These are phyloP conservation scores for Caerostris darwini DNA, from an alignment of 1,140 invertebrate genomes.

Conservation along the genomic window DNA sequence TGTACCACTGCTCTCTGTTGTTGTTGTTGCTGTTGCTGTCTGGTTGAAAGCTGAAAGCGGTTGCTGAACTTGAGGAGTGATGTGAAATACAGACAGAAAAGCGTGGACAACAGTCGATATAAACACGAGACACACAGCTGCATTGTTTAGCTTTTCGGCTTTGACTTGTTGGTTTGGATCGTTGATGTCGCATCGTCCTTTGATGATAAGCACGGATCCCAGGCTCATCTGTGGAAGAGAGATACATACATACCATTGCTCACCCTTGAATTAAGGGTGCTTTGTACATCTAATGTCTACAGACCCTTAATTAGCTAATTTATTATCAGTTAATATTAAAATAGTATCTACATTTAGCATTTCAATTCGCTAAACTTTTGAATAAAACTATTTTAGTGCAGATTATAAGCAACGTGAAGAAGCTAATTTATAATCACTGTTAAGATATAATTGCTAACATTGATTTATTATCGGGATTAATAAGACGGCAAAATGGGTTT, in stretches of 20 bases:
- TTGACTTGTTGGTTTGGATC: conserved; percentile 51
- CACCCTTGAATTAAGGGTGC: conserved; percentile 45
- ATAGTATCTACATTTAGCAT: too few species aligned
- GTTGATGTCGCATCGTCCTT: conserved; percentile 77
- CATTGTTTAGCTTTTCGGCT: conserved; percentile 74
- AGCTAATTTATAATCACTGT: too few species aligned
- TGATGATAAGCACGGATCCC: conserved; percentile 73
- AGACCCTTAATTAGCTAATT: too few species aligned
- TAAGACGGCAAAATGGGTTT: too few species aligned
- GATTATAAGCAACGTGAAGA: too few species aligned
- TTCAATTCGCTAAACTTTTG: too few species aligned
- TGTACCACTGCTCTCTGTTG: neutral
- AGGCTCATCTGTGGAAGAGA: conserved; percentile 73
- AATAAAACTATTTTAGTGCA: too few species aligned
- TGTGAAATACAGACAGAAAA: conserved; percentile 78
- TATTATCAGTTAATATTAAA: too few species aligned
- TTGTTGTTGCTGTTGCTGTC: neutral
- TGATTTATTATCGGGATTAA: too few species aligned
- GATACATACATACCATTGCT: conserved; percentile 27
- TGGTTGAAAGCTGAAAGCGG: neutral
- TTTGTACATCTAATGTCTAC: neutral
- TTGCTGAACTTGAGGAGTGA: conserved; percentile 21
- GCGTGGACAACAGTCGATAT: conserved; percentile 70
- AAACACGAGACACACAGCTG: conserved; percentile 72
- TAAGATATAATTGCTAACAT: too few species aligned